phyloP scores from a whole-genome alignment of 2,888 invertebrate species.

The Tinea trinotella region DNA sequence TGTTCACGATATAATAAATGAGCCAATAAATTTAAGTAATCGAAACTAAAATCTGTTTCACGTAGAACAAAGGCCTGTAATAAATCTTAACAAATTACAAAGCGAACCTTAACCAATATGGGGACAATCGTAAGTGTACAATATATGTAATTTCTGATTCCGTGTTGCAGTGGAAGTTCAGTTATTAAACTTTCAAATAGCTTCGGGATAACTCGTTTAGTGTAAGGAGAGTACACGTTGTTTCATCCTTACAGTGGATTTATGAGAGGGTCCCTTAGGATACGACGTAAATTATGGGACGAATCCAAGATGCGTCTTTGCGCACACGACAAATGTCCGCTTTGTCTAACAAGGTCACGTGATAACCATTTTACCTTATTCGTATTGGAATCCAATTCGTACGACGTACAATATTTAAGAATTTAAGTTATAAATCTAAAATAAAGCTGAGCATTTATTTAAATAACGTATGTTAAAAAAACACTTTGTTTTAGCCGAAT shows the following conservation, averaged over 20 bases:
- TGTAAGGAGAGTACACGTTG: constrained; percentile 23
- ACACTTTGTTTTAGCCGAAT: too few species aligned
- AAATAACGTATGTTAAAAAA: too few species aligned
- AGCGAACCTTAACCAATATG: constrained; percentile 10
- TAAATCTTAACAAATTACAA: constrained; percentile 15
- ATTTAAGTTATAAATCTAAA: too few species aligned
- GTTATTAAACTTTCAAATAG: constrained; percentile 32
- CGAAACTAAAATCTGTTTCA: constrained; percentile 13
- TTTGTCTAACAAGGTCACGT: not conserved
- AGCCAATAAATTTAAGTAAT: constrained; percentile 14
- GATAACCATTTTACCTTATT: not conserved
- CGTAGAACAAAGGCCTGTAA: constrained; percentile 8
- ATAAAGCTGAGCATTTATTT: too few species aligned
- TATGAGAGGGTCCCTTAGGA: constrained; percentile 29
- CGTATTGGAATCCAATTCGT: not conserved
- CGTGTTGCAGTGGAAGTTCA: constrained; percentile 26
- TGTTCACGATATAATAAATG: not conserved
- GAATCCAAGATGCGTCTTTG: constrained; percentile 12
- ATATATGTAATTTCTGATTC: constrained; percentile 18
- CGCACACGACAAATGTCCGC: not conserved
- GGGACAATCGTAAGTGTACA: constrained; percentile 13
- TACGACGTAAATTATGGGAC: constrained; percentile 15
- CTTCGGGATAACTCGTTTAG: constrained; percentile 28
- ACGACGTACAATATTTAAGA: too few species aligned
- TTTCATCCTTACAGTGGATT: constrained; percentile 36